phyloP scores from a whole-genome alignment of 2,888 invertebrate genomes.

The Acleris laterana region DNA sequence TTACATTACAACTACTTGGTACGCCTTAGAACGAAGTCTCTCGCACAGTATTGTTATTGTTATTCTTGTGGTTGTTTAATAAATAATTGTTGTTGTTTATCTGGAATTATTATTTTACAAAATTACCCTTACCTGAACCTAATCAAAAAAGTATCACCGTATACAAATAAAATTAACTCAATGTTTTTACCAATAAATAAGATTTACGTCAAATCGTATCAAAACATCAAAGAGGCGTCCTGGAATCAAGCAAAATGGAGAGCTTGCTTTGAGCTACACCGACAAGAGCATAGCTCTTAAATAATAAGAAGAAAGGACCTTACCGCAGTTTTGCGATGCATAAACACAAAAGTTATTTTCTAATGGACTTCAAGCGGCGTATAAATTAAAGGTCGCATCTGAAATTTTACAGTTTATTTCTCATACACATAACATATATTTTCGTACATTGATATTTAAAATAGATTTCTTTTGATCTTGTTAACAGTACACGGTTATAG shows the following conservation, averaged over 20 bases:
- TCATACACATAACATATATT: slow-evolving; percentile 78
- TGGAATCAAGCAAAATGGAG: no score
- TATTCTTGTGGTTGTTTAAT: slow-evolving; percentile 58
- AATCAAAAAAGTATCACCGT: slow-evolving; percentile 2
- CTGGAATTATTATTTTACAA: slow-evolving; percentile 46
- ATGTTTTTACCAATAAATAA: background rate
- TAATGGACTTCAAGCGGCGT: background rate
- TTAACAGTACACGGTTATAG: slow-evolving; percentile 67
- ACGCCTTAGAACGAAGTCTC: slow-evolving; percentile 58
- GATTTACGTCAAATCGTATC: no score
- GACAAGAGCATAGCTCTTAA: no score
- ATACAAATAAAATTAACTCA: background rate
- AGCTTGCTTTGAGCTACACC: no score
- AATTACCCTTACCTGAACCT: slow-evolving; percentile 13
- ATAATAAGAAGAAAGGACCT: no score
- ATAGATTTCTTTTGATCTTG: slow-evolving; percentile 76
- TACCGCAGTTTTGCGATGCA: background rate
- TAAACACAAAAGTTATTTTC: background rate
- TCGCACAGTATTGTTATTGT: slow-evolving; percentile 55
- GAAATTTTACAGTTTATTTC: slow-evolving; percentile 64
- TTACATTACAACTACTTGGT: slow-evolving; percentile 59
- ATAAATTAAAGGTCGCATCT: slow-evolving; percentile 39
- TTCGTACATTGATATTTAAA: slow-evolving; percentile 82
- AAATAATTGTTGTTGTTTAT: slow-evolving; percentile 49
- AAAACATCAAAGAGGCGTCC: no score